Conservation (phyloP, 1,140 invertebrate genomes). For the Magallana gigas region DNA sequence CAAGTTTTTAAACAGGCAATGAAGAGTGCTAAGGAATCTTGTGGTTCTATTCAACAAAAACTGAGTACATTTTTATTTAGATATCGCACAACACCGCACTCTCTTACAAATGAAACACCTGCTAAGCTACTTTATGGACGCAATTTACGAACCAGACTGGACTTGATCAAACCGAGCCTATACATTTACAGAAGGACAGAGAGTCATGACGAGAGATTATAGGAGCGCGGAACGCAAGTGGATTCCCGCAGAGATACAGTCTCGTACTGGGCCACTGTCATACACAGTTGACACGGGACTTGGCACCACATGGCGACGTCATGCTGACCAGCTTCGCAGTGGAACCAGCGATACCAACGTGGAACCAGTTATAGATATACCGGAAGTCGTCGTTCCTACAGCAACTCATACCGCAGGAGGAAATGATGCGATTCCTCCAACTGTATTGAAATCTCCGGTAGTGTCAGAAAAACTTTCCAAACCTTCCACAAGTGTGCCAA, state of each 20-base stretch:
- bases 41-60: too few relatives aligned
- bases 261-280: slow-evolving; percentile 14
- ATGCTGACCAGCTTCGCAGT: slow-evolving; percentile 35
- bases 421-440: background rate
- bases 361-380: background rate
- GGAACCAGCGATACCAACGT: background rate
- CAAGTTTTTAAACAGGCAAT: too few relatives aligned
- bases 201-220: slow-evolving; percentile 24
- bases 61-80: too few relatives aligned
- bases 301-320: slow-evolving; percentile 36
- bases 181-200: background rate
- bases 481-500: background rate
- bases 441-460: background rate
- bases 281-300: slow-evolving; percentile 12
- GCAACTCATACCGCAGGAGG: background rate
- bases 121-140: slow-evolving; percentile 19
- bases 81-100: background rate
- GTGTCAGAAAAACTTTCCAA: background rate
- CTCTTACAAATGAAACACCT: background rate
- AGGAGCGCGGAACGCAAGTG: background rate
- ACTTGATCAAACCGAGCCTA: slow-evolving; percentile 20
- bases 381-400: background rate
- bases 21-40: too few relatives aligned
- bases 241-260: background rate
- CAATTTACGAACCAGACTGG: slow-evolving; percentile 8